Evolutionary conservation across 2,888 invertebrate species (phyloP).

Genomic region (Stenichneumon culpator): DNA sequence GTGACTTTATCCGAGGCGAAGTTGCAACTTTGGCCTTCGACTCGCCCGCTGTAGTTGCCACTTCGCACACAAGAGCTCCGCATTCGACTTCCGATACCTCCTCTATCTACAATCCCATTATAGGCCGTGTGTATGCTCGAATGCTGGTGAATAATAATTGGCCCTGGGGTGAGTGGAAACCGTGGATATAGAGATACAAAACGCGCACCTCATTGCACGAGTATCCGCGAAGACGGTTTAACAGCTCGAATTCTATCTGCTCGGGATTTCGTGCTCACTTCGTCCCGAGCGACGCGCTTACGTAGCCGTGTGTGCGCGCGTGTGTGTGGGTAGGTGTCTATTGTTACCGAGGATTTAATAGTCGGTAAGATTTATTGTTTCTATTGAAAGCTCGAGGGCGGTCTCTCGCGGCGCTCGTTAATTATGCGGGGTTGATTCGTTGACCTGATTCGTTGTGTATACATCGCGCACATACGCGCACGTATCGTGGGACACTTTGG

Average conservation of each 20-base stretch:
- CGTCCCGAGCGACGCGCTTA: background rate
- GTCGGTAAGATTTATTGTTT: background rate
- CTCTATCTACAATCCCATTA: constrained; percentile 16
- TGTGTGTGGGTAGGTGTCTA: too few species aligned
- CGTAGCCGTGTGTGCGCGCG: background rate
- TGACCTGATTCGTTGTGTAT: background rate
- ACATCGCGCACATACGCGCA: background rate
- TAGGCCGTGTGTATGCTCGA: constrained; percentile 13
- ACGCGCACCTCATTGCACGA: background rate
- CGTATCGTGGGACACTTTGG: background rate
- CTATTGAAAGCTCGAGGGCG: background rate
- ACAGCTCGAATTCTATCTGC: constrained; percentile 20
- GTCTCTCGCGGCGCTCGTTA: background rate
- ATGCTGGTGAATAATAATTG: constrained; percentile 42
- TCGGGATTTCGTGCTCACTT: background rate
- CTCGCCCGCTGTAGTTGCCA: constrained; percentile 14
- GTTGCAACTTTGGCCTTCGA: constrained; percentile 41
- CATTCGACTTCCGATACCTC: background rate
- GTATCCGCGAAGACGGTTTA: constrained; percentile 1
- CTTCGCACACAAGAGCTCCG: background rate
- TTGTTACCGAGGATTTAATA: constrained; percentile 5
- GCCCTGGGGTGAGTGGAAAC: background rate
- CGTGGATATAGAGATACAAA: background rate
- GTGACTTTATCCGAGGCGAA: constrained; percentile 30
- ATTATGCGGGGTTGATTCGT: constrained; percentile 24